These are phyloP conservation scores for Mobula hypostoma DNA, from an alignment of 2,113 vertebrate genomes.

Conservation along the genomic window DNA sequence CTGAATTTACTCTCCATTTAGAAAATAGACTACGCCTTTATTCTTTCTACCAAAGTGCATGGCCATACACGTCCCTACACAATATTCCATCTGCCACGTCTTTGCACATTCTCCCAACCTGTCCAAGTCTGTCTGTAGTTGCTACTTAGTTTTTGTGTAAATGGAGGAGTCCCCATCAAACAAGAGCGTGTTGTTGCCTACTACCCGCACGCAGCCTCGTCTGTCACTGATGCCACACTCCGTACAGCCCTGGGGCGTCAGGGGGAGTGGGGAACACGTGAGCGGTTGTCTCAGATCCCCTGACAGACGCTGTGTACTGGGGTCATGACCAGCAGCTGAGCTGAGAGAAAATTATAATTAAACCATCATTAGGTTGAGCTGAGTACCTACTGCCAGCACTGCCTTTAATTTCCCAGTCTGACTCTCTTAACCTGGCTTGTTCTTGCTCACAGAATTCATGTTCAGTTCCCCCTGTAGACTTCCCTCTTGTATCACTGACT, in stretches of 20 bases:
- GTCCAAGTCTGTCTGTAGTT: too few relatives aligned
- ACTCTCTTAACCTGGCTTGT: not conserved
- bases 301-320: not conserved
- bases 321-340: not conserved
- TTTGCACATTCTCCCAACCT: too few relatives aligned
- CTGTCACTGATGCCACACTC: not conserved
- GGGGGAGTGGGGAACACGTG: too few relatives aligned
- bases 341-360: not conserved
- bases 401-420: not conserved
- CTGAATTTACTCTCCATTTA: too few relatives aligned
- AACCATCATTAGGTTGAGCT: not conserved
- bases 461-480: too few relatives aligned
- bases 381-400: not conserved
- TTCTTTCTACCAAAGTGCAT: too few relatives aligned
- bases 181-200: not conserved
- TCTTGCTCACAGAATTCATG: not conserved
- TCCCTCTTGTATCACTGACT: not conserved
- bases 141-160: not conserved
- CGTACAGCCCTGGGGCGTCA: not conserved
- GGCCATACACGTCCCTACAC: too few relatives aligned
- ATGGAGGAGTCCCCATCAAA: not conserved
- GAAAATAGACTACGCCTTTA: too few relatives aligned
- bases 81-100: too few relatives aligned
- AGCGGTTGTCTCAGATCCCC: not conserved
- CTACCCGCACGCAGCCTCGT: not conserved